Conservation (phyloP, 2,888 invertebrate genomes). For the Netelia fuscicornis region DNA sequence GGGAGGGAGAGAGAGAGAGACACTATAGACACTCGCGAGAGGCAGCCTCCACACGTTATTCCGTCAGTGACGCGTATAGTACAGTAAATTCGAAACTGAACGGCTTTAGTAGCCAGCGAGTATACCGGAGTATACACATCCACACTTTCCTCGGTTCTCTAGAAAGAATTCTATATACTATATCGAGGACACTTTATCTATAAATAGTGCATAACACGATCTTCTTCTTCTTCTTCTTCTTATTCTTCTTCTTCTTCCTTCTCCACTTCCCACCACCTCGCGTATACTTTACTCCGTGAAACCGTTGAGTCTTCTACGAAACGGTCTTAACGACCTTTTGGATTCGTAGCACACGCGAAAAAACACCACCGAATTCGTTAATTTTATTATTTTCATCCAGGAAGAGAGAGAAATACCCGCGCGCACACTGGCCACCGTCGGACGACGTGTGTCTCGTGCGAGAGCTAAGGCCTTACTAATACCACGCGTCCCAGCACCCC, state of each 20-base stretch:
- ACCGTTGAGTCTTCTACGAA: not conserved
- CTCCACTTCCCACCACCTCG: not conserved
- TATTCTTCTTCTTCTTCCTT: not conserved
- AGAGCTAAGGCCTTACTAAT: slow-evolving; percentile 68
- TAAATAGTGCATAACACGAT: slow-evolving; percentile 29
- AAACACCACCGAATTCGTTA: not conserved
- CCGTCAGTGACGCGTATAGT: slow-evolving; percentile 22
- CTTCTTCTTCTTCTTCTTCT: not conserved
- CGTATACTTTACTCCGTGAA: not conserved
- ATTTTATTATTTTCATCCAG: not conserved
- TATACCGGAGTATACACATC: not conserved
- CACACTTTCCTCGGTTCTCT: slow-evolving; percentile 19
- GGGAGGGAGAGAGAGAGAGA: not conserved
- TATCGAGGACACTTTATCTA: slow-evolving; percentile 51
- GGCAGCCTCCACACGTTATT: slow-evolving; percentile 60
- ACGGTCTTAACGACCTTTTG: not conserved
- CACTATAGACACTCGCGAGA: slow-evolving; percentile 30
- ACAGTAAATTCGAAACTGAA: slow-evolving; percentile 23
- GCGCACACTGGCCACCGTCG: not conserved
- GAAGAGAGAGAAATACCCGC: not conserved
- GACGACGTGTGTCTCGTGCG: slow-evolving; percentile 61
- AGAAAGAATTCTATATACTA: slow-evolving; percentile 15
- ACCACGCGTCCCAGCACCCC: slow-evolving; percentile 63
- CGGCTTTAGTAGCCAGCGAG: slow-evolving; percentile 1
- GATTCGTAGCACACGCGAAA: not conserved